Conservation (phyloP, 2,797 vertebrate species). For the Xenopus petersii region DNA sequence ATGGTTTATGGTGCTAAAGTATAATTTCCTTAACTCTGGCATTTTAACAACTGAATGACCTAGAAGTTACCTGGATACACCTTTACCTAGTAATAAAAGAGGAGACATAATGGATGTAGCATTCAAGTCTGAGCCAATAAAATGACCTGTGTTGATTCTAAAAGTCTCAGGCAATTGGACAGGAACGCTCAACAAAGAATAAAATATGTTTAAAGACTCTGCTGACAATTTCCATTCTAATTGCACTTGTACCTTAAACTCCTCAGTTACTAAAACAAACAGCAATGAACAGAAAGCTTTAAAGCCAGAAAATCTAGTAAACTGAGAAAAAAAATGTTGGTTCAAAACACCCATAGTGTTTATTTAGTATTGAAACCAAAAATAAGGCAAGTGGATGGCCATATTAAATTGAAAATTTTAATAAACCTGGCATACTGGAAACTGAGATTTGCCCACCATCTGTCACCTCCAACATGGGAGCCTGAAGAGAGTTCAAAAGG, state of each 20-base stretch:
- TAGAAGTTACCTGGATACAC: conserved; percentile 84
- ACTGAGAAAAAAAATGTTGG: background rate
- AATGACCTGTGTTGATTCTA: conserved; percentile 41
- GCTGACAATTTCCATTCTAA: conserved; percentile 33
- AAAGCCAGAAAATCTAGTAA: background rate
- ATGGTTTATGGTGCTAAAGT: conserved; percentile 59
- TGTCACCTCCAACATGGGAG: too few species aligned
- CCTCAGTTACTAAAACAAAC: background rate
- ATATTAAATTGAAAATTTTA: too few species aligned
- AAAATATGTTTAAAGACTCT: conserved; percentile 32
- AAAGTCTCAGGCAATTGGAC: conserved; percentile 29
- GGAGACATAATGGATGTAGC: conserved; percentile 56
- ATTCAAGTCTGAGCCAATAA: conserved; percentile 57
- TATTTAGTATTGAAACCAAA: background rate
- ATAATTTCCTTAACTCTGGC: conserved; percentile 80
- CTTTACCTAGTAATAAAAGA: conserved; percentile 70
- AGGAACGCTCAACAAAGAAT: conserved; percentile 24
- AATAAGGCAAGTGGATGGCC: too few species aligned
- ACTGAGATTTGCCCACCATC: too few species aligned
- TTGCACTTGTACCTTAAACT: conserved; percentile 33
- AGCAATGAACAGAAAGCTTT: background rate
- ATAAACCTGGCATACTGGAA: too few species aligned
- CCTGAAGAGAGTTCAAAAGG: too few species aligned
- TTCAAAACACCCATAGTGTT: background rate
- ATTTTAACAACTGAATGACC: conserved; percentile 76